Evolutionary conservation across 1,140 invertebrate genomes (phyloP).

Genomic region (Drosophila rhopaloa): DNA sequence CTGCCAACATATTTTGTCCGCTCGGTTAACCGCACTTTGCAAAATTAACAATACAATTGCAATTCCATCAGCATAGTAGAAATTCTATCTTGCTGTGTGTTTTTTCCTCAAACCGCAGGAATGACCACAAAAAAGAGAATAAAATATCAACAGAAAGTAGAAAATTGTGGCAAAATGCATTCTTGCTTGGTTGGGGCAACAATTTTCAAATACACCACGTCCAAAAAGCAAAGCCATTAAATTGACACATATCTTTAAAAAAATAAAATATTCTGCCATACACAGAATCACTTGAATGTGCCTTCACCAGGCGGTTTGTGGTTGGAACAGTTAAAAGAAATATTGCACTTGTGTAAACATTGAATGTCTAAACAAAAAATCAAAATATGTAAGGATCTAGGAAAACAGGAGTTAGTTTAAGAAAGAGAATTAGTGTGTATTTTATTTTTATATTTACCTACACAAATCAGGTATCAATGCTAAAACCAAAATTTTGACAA

Average conservation of each 20-base stretch:
- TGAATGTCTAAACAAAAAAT: background rate
- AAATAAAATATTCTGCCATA: slow-evolving; percentile 38
- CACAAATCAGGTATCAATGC: too few species aligned
- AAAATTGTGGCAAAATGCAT: slow-evolving; percentile 29
- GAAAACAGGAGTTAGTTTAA: background rate
- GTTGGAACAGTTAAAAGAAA: slow-evolving; percentile 3
- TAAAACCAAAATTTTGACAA: too few species aligned
- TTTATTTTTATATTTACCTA: too few species aligned
- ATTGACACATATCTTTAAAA: slow-evolving; percentile 51
- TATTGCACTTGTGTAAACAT: background rate
- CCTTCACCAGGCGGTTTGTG: slow-evolving; percentile 3
- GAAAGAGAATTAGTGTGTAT: too few species aligned
- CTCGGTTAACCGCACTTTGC: slow-evolving; percentile 39
- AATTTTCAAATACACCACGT: slow-evolving; percentile 19
- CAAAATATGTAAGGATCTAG: background rate
- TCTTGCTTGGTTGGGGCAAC: slow-evolving; percentile 1
- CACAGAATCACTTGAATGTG: slow-evolving; percentile 22
- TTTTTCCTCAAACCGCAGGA: slow-evolving; percentile 24
- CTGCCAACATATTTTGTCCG: slow-evolving; percentile 37
- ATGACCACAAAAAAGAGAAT: slow-evolving; percentile 51
- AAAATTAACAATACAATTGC: slow-evolving; percentile 52
- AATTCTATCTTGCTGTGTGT: slow-evolving; percentile 13
- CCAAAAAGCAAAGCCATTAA: slow-evolving; percentile 37
- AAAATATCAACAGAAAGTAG: slow-evolving; percentile 20
- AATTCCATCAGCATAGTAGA: slow-evolving; percentile 43